Evolutionary conservation across 2,797 vertebrate species (phyloP).

Genomic region (Silurus aristotelis): DNA sequence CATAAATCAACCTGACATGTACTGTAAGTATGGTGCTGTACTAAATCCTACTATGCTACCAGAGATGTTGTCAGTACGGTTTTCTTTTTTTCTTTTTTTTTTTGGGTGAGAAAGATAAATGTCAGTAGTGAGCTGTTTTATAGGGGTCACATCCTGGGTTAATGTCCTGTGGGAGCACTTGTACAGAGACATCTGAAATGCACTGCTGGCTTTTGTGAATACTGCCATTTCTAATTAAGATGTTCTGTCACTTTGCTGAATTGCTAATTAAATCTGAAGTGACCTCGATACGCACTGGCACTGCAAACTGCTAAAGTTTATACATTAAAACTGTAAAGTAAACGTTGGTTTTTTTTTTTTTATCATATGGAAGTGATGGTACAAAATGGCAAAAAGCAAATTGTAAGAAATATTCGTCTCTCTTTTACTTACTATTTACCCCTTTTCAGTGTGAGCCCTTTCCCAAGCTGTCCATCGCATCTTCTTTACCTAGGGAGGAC

Average conservation of each 20-base stretch:
- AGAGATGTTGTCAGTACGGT: slow-evolving; percentile 32
- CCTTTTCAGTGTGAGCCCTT: slow-evolving; percentile 19
- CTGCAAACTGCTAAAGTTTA: slow-evolving; percentile 61
- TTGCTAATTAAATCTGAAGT: slow-evolving; percentile 78
- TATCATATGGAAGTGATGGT: neutral
- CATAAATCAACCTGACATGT: neutral
- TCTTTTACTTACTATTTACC: slow-evolving; percentile 28
- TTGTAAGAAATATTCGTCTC: slow-evolving; percentile 46
- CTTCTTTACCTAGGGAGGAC: slow-evolving; percentile 76
- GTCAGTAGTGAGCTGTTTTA: slow-evolving; percentile 69
- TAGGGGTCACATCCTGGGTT: slow-evolving; percentile 72
- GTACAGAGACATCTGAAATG: slow-evolving; percentile 49
- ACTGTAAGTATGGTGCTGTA: slow-evolving; percentile 7
- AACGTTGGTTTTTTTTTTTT: neutral
- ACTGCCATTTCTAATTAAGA: slow-evolving; percentile 75
- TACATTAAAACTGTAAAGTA: neutral
- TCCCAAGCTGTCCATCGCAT: slow-evolving; percentile 54
- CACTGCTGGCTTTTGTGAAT: slow-evolving; percentile 65
- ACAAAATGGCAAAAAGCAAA: neutral
- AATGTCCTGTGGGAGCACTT: slow-evolving; percentile 60
- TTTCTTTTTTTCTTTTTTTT: slow-evolving; percentile 59
- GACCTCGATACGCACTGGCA: slow-evolving; percentile 57
- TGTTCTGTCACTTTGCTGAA: slow-evolving; percentile 70
- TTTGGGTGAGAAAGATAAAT: slow-evolving; percentile 71
- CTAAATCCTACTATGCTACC: slow-evolving; percentile 36